A percentile compares a stretch with the other conserved stretches of the same genome.
Evolutionary conservation across 2,113 vertebrate genomes (phyloP).

Genomic region (Piprites chloris): DNA sequence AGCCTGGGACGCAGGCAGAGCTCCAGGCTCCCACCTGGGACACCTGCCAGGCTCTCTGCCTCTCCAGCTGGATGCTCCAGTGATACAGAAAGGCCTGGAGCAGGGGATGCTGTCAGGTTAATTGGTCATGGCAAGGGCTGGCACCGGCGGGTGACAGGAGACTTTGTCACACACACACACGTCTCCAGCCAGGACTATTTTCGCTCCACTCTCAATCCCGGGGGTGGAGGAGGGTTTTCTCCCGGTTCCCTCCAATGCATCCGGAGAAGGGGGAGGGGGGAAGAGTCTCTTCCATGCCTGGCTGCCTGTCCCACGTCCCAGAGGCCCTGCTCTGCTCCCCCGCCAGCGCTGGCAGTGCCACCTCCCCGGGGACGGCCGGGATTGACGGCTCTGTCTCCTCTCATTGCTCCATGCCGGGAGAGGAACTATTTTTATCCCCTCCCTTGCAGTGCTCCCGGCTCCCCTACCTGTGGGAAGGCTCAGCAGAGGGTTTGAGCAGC

Average conservation of each 20-base stretch:
- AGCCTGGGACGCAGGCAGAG: neutral
- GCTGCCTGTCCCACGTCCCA: neutral
- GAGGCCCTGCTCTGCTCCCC: neutral
- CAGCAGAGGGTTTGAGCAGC: neutral
- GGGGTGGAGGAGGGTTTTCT: neutral
- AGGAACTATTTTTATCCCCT: neutral
- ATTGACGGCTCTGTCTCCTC: neutral
- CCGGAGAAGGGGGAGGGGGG: accelerated
- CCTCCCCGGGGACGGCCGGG: neutral
- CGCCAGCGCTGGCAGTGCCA: neutral
- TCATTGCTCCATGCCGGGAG: accelerated
- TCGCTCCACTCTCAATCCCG: neutral
- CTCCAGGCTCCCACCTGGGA: neutral
- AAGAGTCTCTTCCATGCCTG: neutral
- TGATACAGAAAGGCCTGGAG: accelerated
- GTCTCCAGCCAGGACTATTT: neutral
- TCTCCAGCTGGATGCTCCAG: neutral
- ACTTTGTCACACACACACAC: neutral
- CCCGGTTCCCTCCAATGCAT: neutral
- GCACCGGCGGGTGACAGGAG: neutral
- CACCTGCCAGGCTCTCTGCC: neutral
- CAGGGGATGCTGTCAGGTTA: neutral
- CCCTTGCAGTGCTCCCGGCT: neutral
- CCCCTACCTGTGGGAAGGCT: neutral
- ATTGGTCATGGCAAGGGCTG: neutral